A percentile compares a stretch with the other conserved stretches of the same genome.
phyloP scores from a whole-genome alignment of 2,113 vertebrate genomes.

The Cryptomyrus ogoouensis region DNA sequence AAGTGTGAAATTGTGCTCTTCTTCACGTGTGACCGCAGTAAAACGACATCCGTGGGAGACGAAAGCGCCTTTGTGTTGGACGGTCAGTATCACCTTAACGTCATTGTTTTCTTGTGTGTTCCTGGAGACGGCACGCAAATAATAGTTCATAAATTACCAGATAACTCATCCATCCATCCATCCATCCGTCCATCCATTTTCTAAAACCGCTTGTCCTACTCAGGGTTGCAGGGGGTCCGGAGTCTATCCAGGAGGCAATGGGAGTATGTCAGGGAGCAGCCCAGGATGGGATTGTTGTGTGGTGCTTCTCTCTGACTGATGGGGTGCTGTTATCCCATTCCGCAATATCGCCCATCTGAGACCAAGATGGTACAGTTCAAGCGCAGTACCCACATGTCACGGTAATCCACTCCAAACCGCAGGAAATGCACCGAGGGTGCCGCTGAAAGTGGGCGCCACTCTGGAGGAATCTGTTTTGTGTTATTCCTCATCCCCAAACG shows the following conservation, averaged over 20 bases:
- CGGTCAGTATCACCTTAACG: neutral
- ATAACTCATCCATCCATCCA: neutral
- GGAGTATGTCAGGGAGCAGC: too few relatives aligned
- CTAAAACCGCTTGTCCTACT: too few relatives aligned
- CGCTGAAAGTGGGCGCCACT: conserved; percentile 10
- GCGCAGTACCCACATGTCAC: neutral
- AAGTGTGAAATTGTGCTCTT: conserved; percentile 52
- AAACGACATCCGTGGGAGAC: conserved; percentile 45
- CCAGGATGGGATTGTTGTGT: neutral
- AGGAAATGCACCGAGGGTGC: neutral
- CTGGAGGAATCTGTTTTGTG: conserved; percentile 42
- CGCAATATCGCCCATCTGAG: neutral
- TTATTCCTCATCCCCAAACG: conserved; percentile 38
- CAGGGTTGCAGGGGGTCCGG: too few relatives aligned
- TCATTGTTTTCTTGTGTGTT: neutral
- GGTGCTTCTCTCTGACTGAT: neutral
- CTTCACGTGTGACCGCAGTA: conserved; percentile 52
- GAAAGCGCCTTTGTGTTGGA: neutral
- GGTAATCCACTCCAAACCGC: neutral
- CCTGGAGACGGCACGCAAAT: neutral
- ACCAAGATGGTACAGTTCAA: neutral
- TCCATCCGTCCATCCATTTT: too few relatives aligned
- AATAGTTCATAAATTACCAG: neutral
- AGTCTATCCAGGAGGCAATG: too few relatives aligned
- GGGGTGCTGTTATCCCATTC: neutral